Percentiles rank a stretch among this genome's conserved stretches.
Conservation (phyloP, 1,140 invertebrate genomes). For the Neodiprion fabricii region DNA sequence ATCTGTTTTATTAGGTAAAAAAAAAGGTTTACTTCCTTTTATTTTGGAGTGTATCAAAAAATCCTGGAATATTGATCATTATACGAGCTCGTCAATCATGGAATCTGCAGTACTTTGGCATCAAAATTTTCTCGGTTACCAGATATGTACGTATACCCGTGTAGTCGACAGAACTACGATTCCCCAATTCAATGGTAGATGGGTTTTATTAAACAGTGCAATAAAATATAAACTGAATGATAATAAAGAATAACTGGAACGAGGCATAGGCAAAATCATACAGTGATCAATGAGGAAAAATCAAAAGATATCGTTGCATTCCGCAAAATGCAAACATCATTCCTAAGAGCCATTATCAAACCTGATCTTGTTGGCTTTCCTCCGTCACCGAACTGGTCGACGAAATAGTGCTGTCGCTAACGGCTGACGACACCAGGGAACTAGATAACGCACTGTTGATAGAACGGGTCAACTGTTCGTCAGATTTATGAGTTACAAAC, state of each 20-base stretch:
- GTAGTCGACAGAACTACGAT: slow-evolving; percentile 15
- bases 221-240: too few relatives aligned
- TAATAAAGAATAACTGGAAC: too few relatives aligned
- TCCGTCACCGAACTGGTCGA: slow-evolving; percentile 54
- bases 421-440: slow-evolving; percentile 53
- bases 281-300: background rate
- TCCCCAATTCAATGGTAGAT: too few relatives aligned
- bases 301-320: slow-evolving; percentile 8
- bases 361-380: slow-evolving; percentile 56
- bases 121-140: too few relatives aligned
- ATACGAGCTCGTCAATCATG: too few relatives aligned
- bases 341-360: slow-evolving; percentile 50
- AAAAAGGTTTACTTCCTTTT: background rate
- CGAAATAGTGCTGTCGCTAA: slow-evolving; percentile 52
- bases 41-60: background rate
- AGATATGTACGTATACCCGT: slow-evolving; percentile 29
- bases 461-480: slow-evolving; percentile 47
- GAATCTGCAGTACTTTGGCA: too few relatives aligned
- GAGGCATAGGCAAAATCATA: background rate
- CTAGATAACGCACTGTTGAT: slow-evolving; percentile 46
- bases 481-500: slow-evolving; percentile 37
- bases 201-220: too few relatives aligned
- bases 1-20: background rate
- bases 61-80: background rate
- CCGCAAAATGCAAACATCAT: slow-evolving; percentile 34